A percentile compares a stretch with the other conserved stretches of the same genome.
These are phyloP conservation scores for Nannobrachium achirus DNA, from an alignment of 2,113 vertebrate genomes.

Conservation along the genomic window DNA sequence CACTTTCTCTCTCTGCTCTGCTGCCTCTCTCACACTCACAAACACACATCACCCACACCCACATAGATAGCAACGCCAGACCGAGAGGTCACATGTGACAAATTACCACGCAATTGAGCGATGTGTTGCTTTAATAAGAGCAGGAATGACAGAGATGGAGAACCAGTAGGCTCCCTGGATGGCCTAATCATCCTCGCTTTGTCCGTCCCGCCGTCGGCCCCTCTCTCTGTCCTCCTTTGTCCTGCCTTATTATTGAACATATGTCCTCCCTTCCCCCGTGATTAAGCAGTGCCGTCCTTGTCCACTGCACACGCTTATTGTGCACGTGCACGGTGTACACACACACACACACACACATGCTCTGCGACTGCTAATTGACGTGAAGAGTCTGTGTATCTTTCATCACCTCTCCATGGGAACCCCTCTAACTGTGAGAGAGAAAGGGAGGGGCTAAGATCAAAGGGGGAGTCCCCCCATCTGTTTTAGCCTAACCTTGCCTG, in stretches of 20 bases:
- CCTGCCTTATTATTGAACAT: conserved; percentile 75
- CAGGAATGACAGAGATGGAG: conserved; percentile 43
- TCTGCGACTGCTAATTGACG: conserved; percentile 62
- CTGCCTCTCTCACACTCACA: neutral
- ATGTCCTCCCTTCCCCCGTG: conserved; percentile 60
- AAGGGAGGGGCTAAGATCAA: conserved; percentile 40
- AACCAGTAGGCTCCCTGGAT: conserved; percentile 43
- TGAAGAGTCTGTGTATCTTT: conserved; percentile 50
- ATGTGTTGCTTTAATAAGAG: conserved; percentile 13
- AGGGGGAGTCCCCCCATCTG: conserved; percentile 44
- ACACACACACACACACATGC: conserved; percentile 46
- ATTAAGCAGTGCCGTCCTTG: conserved; percentile 66
- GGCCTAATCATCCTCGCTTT: conserved; percentile 40
- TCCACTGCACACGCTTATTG: conserved; percentile 39
- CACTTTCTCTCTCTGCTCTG: neutral
- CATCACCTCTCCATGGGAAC: conserved; percentile 50
- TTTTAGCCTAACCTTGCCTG: neutral
- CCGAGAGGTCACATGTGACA: conserved; percentile 1
- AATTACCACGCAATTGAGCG: conserved; percentile 4
- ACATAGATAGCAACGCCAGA: neutral
- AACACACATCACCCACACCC: neutral
- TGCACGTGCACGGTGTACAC: conserved; percentile 34
- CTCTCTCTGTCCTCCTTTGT: conserved; percentile 57
- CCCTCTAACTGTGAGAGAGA: conserved; percentile 36
- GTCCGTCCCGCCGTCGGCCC: conserved; percentile 40